These are phyloP conservation scores for Scomber colias DNA, from an alignment of 2,113 vertebrate species.

Conservation along the genomic window DNA sequence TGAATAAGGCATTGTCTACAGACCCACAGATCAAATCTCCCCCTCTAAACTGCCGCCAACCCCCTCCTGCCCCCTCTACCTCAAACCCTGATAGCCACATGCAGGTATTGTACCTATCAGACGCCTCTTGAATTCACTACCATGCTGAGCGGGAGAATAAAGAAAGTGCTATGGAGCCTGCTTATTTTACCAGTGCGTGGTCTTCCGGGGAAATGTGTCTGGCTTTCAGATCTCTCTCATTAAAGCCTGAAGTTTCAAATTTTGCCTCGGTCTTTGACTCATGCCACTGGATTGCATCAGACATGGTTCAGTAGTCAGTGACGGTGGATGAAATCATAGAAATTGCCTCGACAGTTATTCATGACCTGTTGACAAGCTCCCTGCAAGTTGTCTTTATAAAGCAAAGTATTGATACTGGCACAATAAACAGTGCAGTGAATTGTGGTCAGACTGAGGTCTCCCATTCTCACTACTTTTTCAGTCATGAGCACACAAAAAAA, in stretches of 20 bases:
- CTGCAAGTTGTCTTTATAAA: slow-evolving; percentile 48
- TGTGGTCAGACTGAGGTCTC: slow-evolving; percentile 58
- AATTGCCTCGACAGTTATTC: slow-evolving; percentile 44
- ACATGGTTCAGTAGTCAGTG: slow-evolving; percentile 50
- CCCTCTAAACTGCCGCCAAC: slow-evolving; percentile 51
- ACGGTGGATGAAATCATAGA: slow-evolving; percentile 64
- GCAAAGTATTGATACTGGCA: slow-evolving; percentile 60
- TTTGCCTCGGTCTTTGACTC: slow-evolving; percentile 40
- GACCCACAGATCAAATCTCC: slow-evolving; percentile 73
- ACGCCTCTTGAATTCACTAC: slow-evolving; percentile 53
- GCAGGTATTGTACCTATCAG: slow-evolving; percentile 70
- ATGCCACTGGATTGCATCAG: slow-evolving; percentile 55
- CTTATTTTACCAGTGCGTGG: slow-evolving; percentile 38
- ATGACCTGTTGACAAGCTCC: slow-evolving; percentile 60
- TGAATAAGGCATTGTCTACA: slow-evolving; percentile 81
- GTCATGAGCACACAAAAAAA: slow-evolving; percentile 23
- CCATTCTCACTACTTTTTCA: slow-evolving; percentile 34
- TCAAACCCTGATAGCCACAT: slow-evolving; percentile 58
- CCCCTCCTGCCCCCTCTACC: slow-evolving; percentile 42
- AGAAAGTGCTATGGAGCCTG: slow-evolving; percentile 2
- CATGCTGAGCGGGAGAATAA: slow-evolving; percentile 39
- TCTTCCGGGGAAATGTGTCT: slow-evolving; percentile 51
- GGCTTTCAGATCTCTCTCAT: slow-evolving; percentile 58
- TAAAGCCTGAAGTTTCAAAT: slow-evolving; percentile 46
- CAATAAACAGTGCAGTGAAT: slow-evolving; percentile 45